Conservation (phyloP, 1,140 invertebrate species). For the Heliothis subflexa region DNA sequence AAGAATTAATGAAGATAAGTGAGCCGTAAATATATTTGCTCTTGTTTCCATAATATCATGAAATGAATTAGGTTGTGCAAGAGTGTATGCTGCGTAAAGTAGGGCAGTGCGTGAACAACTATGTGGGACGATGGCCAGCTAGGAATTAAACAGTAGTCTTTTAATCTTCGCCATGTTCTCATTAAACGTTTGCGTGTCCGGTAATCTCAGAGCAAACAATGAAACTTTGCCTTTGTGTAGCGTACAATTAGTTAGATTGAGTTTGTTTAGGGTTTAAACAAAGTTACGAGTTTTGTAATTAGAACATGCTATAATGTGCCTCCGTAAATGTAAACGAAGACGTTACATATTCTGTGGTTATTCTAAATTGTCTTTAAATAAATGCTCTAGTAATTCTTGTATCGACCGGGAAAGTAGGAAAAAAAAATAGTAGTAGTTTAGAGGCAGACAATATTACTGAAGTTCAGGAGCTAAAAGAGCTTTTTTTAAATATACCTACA, state of each 20-base stretch:
- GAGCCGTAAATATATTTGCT: background rate
- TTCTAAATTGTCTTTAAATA: too few relatives aligned
- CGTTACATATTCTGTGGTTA: too few relatives aligned
- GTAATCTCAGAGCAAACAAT: constrained; percentile 33
- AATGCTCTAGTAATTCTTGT: too few relatives aligned
- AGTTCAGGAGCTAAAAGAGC: too few relatives aligned
- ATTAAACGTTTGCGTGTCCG: constrained; percentile 32
- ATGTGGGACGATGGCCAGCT: constrained; percentile 34
- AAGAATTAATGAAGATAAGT: background rate
- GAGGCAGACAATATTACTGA: too few relatives aligned
- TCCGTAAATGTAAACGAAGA: too few relatives aligned
- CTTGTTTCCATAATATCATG: constrained; percentile 10
- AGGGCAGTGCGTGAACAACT: constrained; percentile 32
- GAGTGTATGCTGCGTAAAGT: constrained; percentile 33
- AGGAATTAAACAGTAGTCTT: constrained; percentile 31
- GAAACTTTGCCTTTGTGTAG: constrained; percentile 22
- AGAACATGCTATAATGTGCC: background rate
- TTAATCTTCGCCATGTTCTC: constrained; percentile 34
- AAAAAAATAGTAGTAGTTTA: too few relatives aligned
- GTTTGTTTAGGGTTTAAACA: constrained; percentile 19
- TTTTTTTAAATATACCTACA: too few relatives aligned
- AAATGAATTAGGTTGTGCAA: constrained; percentile 26
- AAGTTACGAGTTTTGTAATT: background rate
- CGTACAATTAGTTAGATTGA: background rate
- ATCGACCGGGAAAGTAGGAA: too few relatives aligned